Base-by-base conservation (phyloP, 2,113 vertebrate genomes). In the Lethenteron reissneri region DNA sequence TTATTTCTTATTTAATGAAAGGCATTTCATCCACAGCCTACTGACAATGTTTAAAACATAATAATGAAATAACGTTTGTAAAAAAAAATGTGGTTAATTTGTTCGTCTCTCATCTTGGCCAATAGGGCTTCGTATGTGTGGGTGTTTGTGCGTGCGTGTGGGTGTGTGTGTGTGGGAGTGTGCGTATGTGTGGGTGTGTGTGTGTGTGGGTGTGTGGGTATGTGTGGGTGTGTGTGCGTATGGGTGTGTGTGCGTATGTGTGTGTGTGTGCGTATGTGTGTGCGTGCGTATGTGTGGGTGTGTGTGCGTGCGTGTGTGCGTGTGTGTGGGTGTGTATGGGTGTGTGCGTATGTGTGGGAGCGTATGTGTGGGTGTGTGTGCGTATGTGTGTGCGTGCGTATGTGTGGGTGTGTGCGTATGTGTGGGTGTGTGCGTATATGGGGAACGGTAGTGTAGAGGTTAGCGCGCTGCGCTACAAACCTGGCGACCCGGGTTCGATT, bases 91-190 rank as follows among this genome's bases (percentile, higher is more conserved):
- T 70, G 71, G 25, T 25, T 25, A 19, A 62, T 74, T 25, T 21
- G 69, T 59, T 19, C 64, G 19, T 72, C 11, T 21, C 72, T 64
- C 70, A 70, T 71, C 68, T 64, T 14, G 14, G 41, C 41, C 15
- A 17, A 41, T 71, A 41, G 15, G 70, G 15, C 15, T 71, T 15
- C 41, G 70, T 71, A 2, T 71, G 70, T 71, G 70, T 71, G 70
- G 4, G 70, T 71, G 70, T 71, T n/a, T 71, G 70, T 71, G 70
- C 41, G 4, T 71, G 3, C 3, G 70, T 71, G 70, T 14, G 4
- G 3, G 25, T 71, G 70, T 6, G 70, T 71, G 70, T 71, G 4
- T 3, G 25, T n/a, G n/a, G n/a, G 3, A 1, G 70, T 14, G 25
- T 71, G 25, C 3, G 14, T n/a, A 6, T 6, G 60, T 64, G 60